Evolutionary conservation across 2,797 vertebrate genomes (phyloP), one percentile per base, ranked within the genome.

Genomic region (Passerculus sandwichensis): DNA sequence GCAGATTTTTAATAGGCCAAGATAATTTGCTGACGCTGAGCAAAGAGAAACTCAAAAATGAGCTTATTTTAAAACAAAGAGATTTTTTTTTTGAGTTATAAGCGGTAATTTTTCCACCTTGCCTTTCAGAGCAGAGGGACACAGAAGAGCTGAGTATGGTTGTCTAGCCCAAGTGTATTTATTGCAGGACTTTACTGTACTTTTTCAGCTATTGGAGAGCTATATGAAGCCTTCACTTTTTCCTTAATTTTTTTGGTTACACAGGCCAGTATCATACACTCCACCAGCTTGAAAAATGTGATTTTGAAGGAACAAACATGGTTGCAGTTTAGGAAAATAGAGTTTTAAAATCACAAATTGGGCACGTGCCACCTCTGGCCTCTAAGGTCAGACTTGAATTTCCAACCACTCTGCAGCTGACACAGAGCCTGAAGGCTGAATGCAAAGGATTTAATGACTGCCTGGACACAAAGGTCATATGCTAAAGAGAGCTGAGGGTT

Each of bases 371-470:
- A 3, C 21, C 54, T 54, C 38, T n/a, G 45, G 9, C 13, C 25
- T 57, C 2, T 1, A 32, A 70, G 48, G 53, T 16, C 60, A 45
- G 18, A 4, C 20, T 19, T 48, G 57, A 80, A 13, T n/a, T 34
- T 21, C 21, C n/a, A 71, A 19, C 9, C 32, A 9, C 53, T 48
- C 18, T 34, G 6, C 57, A 47, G 82, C n/a, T 42, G 57, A 29
- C 60, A 8, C 0, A 5, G 22, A 3, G 22, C 17, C 27, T 0
- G 0, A 40, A 47, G 51, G 36, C 13, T 83, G 62, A 54, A 66
- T 9, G 53, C 5, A 13, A 51, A 76, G n/a, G 36, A n/a, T 51
- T 82, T 75, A 32, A 81, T 38, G 42, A 67, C 51, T 29, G 57
- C 11, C 48, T 50, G 54, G 42, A 34, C 72, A 45, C 34, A 15